phyloP scores from a whole-genome alignment of 2,113 vertebrate genomes.

The Halcyon malimbica region DNA sequence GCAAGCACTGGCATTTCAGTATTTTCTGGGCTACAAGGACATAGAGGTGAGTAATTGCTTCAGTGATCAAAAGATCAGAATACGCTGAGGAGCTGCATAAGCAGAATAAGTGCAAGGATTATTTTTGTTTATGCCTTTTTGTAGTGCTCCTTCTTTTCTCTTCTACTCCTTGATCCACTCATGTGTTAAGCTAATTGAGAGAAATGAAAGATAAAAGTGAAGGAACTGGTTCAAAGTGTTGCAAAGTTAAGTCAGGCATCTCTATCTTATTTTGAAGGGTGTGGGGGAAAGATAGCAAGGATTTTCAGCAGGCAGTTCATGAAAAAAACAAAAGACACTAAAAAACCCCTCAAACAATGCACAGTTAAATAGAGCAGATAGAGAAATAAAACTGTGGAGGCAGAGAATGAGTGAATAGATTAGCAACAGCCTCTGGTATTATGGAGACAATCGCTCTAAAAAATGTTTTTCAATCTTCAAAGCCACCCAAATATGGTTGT shows the following conservation, averaged over 20 bases:
- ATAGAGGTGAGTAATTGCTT: not conserved
- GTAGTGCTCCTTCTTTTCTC: not conserved
- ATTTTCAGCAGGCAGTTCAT: accelerated
- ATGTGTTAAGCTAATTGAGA: not conserved
- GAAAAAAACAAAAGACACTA: too few relatives aligned
- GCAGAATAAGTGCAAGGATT: not conserved
- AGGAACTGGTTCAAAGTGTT: not conserved
- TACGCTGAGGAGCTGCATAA: not conserved
- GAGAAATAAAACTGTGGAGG: accelerated
- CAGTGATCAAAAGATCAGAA: not conserved
- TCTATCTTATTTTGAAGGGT: not conserved
- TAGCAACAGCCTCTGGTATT: not conserved
- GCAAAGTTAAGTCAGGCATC: not conserved
- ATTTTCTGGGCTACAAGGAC: not conserved
- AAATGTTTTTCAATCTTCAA: not conserved
- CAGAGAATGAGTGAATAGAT: not conserved
- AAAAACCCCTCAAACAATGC: accelerated
- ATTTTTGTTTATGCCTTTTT: not conserved
- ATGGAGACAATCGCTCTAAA: not conserved
- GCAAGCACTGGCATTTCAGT: not conserved
- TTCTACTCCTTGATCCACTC: not conserved
- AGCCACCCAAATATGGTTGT: not conserved
- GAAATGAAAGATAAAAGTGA: not conserved
- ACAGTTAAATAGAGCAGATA: not conserved
- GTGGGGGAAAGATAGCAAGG: not conserved